A percentile compares a stretch with the other conserved stretches of the same genome.
These are phyloP conservation scores for Hydrolagus affinis DNA, from an alignment of 2,113 vertebrate species.

Conservation along the genomic window DNA sequence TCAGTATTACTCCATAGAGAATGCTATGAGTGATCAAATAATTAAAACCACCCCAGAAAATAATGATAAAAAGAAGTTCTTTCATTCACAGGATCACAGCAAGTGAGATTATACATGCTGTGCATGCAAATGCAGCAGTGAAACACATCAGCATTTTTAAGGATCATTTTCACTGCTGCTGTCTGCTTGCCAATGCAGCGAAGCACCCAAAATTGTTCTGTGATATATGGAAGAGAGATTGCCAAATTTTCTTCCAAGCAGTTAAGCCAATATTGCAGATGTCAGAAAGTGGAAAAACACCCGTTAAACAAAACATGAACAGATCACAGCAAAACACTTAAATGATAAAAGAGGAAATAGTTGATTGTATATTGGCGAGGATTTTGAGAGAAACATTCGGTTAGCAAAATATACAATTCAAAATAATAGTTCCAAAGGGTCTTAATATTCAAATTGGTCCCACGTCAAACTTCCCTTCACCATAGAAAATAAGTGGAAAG, in stretches of 20 bases:
- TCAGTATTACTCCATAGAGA: neutral
- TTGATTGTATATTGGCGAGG: neutral
- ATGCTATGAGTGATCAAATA: neutral
- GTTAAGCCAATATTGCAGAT: constrained; percentile 1
- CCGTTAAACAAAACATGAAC: neutral
- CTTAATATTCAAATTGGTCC: neutral
- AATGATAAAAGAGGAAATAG: neutral
- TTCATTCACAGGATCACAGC: neutral
- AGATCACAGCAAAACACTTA: neutral
- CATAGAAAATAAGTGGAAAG: neutral
- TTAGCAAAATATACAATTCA: neutral
- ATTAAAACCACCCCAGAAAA: neutral
- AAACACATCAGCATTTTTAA: constrained; percentile 19
- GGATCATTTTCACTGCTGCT: constrained; percentile 22
- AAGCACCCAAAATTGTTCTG: neutral
- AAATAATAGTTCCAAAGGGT: neutral
- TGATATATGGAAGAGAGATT: neutral
- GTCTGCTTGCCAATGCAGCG: neutral
- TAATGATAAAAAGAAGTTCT: neutral
- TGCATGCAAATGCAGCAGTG: constrained; percentile 17
- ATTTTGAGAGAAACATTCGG: neutral
- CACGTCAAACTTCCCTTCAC: neutral
- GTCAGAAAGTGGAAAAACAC: constrained; percentile 11
- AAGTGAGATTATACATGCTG: constrained; percentile 7
- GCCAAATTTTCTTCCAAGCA: neutral